Percentiles rank a stretch among this genome's conserved stretches.
phyloP scores from a whole-genome alignment of 1,140 invertebrate genomes.

The Coelopa frigida region DNA sequence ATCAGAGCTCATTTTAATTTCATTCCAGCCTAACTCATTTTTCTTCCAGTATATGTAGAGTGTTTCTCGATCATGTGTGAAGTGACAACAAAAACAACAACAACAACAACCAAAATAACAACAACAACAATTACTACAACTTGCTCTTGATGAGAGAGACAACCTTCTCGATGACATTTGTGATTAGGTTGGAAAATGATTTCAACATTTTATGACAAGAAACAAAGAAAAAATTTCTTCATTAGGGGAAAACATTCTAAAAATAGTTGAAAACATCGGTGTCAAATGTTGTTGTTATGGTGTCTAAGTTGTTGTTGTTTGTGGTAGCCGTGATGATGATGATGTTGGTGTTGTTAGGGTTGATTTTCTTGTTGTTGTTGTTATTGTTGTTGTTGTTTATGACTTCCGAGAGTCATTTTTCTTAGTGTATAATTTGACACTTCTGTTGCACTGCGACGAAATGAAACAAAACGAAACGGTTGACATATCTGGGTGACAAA shows the following conservation, averaged over 20 bases:
- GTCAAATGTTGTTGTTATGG: no score
- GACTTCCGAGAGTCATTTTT: slow-evolving; percentile 44
- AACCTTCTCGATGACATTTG: slow-evolving; percentile 11
- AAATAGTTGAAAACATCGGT: no score
- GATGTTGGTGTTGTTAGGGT: neutral
- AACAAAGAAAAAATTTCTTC: no score
- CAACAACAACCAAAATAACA: slow-evolving; percentile 9
- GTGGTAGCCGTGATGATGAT: neutral
- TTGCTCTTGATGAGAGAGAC: neutral
- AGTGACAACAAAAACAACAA: slow-evolving; percentile 37
- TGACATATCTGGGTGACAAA: no score
- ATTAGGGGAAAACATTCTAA: no score
- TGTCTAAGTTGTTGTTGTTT: neutral
- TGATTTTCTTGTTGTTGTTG: neutral
- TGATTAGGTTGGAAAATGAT: slow-evolving; percentile 1
- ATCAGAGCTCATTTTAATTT: slow-evolving; percentile 21
- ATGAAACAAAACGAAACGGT: no score
- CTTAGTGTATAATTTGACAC: slow-evolving; percentile 43
- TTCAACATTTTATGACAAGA: no score
- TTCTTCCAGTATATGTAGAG: no score
- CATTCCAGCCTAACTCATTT: no score
- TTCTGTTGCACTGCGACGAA: no score
- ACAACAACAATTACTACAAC: neutral
- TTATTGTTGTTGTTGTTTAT: slow-evolving; percentile 24
- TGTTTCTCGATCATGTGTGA: slow-evolving; percentile 42